Base-by-base conservation (phyloP, 2,888 invertebrate genomes). In the Sympetrum striolatum region DNA sequence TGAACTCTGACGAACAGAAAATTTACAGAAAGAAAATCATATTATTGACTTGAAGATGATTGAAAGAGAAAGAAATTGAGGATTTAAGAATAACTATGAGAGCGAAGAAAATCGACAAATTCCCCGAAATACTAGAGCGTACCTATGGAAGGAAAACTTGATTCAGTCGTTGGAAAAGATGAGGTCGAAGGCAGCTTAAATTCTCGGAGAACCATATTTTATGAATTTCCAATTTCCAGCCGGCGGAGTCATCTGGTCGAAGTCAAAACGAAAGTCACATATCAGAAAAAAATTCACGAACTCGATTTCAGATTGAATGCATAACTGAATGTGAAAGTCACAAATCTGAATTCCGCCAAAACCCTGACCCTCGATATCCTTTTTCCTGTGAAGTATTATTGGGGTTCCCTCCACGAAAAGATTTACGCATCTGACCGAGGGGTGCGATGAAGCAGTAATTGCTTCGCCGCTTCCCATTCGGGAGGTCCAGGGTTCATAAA, bases 221-320 rank as follows among this genome's bases (percentile, higher is more conserved):
- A 82, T 82, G 58, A 58, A 82, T 82, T 58, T 82, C 53, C 82
- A 58, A 82, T 82, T 82, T 31, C 82, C 82, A 12, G 8, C 58
- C 15, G 31, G 31, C 53, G 31, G 48, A 48, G 53, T 53, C 48
- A 48, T 58, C 58, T 31, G 31, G 58, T 12, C 53, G 22, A 18
- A 31, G 35, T 58, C 53, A 73, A 73, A 73, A 44, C 4, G 44
- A 44, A 73, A 73, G 10, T 31, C 73, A 73, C 73, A 31, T 1
- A 31, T 73, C 73, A 73, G 22, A 73, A 31, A 73, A 31, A 31
- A 73, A 3, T 2, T 73, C 31, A 31, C 73, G 73, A 25, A 12
- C 25, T 14, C 3, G 4, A 73, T 73, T 25, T 31, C 14, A 2
- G 73, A 31, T 31, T 73, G 73, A n/a, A 73, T 73, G 31, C 12